A percentile compares a stretch with the other conserved stretches of the same genome.
phyloP scores from a whole-genome alignment of 2,888 invertebrate species.

The Rotaria magnacalcarata region DNA sequence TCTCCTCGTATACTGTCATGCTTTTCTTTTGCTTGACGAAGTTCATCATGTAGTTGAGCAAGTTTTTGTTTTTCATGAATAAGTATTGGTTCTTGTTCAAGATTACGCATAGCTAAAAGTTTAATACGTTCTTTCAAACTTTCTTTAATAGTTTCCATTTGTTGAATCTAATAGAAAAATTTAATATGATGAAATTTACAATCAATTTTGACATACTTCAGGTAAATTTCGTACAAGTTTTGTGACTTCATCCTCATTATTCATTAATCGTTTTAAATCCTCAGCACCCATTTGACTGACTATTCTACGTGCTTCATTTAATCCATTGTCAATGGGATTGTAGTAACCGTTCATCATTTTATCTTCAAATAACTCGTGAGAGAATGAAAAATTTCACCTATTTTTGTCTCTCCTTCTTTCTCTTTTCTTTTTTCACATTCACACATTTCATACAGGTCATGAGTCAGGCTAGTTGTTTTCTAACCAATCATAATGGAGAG shows the following conservation, averaged over 20 bases:
- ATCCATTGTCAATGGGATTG: not conserved
- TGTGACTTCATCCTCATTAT: not conserved
- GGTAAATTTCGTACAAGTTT: not conserved
- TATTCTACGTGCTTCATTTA: not conserved
- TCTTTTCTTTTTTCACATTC: not conserved
- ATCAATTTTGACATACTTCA: not conserved
- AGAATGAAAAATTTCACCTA: no score
- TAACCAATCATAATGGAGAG: not conserved
- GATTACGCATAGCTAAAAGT: not conserved
- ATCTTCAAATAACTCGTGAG: not conserved
- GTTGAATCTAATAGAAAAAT: not conserved
- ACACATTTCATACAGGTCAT: not conserved
- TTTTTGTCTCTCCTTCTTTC: not conserved
- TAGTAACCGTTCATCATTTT: not conserved
- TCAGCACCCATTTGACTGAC: not conserved
- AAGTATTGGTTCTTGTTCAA: not conserved
- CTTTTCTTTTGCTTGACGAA: not conserved
- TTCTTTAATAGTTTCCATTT: not conserved
- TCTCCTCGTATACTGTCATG: not conserved
- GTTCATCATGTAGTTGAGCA: not conserved
- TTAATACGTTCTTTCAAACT: conserved; percentile 25
- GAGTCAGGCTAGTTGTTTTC: not conserved
- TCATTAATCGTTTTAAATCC: not conserved
- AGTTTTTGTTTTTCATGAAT: not conserved
- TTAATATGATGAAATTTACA: not conserved